Conservation (phyloP, 2,888 invertebrate genomes). For the Sepioteuthis lessoniana region DNA sequence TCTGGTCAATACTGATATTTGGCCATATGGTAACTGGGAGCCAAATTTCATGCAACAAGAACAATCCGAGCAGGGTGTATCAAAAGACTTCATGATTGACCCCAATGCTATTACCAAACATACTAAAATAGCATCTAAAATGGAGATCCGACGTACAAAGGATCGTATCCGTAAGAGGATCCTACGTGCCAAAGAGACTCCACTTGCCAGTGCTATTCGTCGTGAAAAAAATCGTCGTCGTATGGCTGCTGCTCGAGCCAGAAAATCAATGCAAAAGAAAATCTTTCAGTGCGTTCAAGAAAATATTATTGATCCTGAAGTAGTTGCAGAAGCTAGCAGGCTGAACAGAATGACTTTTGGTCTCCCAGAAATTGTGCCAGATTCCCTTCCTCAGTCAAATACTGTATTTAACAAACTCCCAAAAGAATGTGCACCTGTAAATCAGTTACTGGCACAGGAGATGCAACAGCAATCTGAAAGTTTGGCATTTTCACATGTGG, state of each 20-base stretch:
- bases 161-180: conserved; percentile 11
- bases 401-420: not conserved
- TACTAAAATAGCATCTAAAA: not conserved
- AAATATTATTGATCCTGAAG: not conserved
- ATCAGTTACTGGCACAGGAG: not conserved
- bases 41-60: not conserved
- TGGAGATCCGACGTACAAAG: not conserved
- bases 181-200: not conserved
- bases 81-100: not conserved
- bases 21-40: not conserved
- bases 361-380: not conserved
- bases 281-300: not conserved
- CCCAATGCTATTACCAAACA: not conserved
- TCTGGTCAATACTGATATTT: not conserved
- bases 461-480: not conserved
- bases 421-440: not conserved
- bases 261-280: not conserved
- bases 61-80: not conserved
- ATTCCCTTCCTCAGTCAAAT: not conserved
- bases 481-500: not conserved
- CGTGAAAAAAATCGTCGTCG: not conserved
- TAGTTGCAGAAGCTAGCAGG: not conserved
- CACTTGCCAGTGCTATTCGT: not conserved
- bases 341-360: not conserved
- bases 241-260: not conserved